Base-by-base conservation (phyloP, 2,888 invertebrate genomes). In the Philereme transversata region DNA sequence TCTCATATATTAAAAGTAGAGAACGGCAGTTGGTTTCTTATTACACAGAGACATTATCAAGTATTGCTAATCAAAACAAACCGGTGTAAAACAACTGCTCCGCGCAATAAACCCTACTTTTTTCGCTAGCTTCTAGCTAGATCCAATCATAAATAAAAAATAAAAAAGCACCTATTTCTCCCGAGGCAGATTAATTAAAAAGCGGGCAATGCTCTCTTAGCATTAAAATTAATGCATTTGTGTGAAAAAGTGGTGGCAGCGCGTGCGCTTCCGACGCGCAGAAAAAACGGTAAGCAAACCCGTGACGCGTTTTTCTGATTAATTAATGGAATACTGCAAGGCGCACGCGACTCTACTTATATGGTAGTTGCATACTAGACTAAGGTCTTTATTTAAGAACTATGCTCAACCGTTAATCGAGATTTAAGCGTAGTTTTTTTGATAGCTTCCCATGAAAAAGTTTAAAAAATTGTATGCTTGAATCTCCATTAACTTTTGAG, bases 201-300 rank as follows among this genome's bases (percentile, higher is more conserved):
- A 59, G 64, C 79, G 83, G 84, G 63, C 85, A 79, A 74, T 83
- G 84, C 82, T 83, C 86, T 81, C 73, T 50, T 71, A 53, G 73
- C 76, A 82, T 82, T 84, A 76, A 81, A 83, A 82, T 84, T 81
- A 79, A 83, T 84, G 83, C 75, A 72, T 68, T 74, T 68, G 68
- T 65, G 72, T 74, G 76, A 81, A 83, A 85, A 83, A 77, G 66
- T 65, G 56, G 56, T 51, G 66, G 54, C 62, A 62, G 77, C 79
- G 79, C 83, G 77, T 79, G 83, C 77, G 77, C 77, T 86, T 86
- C 86, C 86, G 84, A 75, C 64, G 70, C 71, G 69, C 56, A 60
- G 72, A 66, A 81, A 83, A 82, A 85, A 83, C 65, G 45, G 72
- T 80, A 77, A 75, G 75, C 78, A 46, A 53, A 34, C 40, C 59